Evolutionary conservation across 2,888 invertebrate genomes (phyloP), one percentile per base, ranked within the genome.

Genomic region (Tryphoninae sp.): DNA sequence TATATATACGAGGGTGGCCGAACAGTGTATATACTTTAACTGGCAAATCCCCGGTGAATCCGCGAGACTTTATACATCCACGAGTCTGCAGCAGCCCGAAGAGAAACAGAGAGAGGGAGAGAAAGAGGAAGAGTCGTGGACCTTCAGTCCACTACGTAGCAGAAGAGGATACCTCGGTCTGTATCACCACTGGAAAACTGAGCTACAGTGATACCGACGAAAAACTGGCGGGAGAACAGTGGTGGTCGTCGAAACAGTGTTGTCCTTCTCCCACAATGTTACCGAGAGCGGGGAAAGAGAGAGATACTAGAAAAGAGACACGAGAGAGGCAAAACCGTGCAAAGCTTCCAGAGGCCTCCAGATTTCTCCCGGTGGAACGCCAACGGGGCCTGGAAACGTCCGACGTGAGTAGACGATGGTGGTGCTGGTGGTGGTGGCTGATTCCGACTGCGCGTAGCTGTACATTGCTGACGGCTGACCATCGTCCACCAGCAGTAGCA

Each of bases 21-120:
- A 53, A 67, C 73, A 78, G 67, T 71, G 77, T 83, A 71, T 81
- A 83, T 84, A 81, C 78, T 80, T 82, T 84, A 83, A 85, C 81
- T 73, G 82, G 84, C 68, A 85, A 86, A 86, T 80, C 78, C 81
- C 81, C 64, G 73, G 77, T 62, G 83, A 83, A 83, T 82, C 84
- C 74, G 51, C 61, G 75, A 80, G 81, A 83, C 81, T 84, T 76
- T 80, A 76, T 72, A 83, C 76, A 76, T 78, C 74, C 74, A 61
- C 33, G 68, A 77, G 33, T 62, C 78, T 81, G 72, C 42, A 65
- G 73, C 55, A 59, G 69, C 75, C 61, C 49, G 64, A 26, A 68
- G 67, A 64, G 61, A 8, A 77, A 76, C 69, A 42, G 23, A 68
- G 65, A 22, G 71, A 13, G 62, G 33, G n/a, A 76, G 2, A 72